Percentiles rank a stretch among this genome's conserved stretches.
These are phyloP conservation scores for Enteromius trimaculatus DNA, from an alignment of 2,797 vertebrate species.

Conservation along the genomic window DNA sequence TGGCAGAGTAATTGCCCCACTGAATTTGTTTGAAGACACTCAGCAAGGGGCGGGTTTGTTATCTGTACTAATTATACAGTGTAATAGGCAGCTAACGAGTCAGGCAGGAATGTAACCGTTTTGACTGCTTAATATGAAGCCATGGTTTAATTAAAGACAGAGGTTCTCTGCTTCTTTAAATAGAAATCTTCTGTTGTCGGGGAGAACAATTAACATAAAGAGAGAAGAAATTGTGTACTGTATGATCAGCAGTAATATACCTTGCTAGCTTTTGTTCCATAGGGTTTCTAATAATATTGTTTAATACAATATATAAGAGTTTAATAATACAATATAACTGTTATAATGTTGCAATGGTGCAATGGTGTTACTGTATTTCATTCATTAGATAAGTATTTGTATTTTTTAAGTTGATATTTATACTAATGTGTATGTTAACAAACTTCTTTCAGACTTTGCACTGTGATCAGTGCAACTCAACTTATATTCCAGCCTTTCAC, in stretches of 20 bases:
- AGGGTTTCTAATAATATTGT: not conserved
- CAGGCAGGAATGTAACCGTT: slow-evolving; percentile 42
- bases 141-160: slow-evolving; percentile 53
- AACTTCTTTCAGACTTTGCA: not conserved
- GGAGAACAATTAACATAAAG: slow-evolving; percentile 37
- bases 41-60: slow-evolving; percentile 47
- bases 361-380: not conserved
- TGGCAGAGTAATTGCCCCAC: slow-evolving; percentile 54
- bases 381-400: not conserved
- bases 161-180: slow-evolving; percentile 51
- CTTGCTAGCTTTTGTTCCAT: slow-evolving; percentile 1
- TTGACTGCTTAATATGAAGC: slow-evolving; percentile 51
- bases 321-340: not conserved
- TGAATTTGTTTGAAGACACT: slow-evolving; percentile 49
- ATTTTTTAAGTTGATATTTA: not conserved
- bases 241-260: not conserved
- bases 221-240: slow-evolving; percentile 27
- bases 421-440: not conserved
- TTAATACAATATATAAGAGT: not conserved
- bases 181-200: slow-evolving; percentile 51
- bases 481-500: not conserved
- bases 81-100: slow-evolving; percentile 60
- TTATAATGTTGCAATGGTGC: not conserved
- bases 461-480: not conserved
- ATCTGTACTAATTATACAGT: slow-evolving; percentile 69